Base-by-base conservation (phyloP, 2,797 vertebrate genomes). In the Poecile montanus region DNA sequence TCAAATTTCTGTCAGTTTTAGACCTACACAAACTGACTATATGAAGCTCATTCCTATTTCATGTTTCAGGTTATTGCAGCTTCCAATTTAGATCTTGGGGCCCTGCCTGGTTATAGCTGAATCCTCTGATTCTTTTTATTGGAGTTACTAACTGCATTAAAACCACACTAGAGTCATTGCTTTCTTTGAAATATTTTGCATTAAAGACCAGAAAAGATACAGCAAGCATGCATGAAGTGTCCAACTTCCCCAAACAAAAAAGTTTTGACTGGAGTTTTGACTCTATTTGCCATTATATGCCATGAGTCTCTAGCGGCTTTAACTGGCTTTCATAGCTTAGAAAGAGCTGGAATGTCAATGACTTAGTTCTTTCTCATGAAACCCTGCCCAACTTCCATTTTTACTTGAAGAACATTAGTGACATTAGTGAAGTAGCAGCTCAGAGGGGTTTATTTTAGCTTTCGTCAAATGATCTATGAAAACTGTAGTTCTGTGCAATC, bases 201-300 rank as follows among this genome's bases (percentile, higher is more conserved):
- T 20, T 68, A 34, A 88, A 76, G 42, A 40, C 7, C n/a, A 63
- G 18, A 58, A 60, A 44, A 76, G 21, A 44, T 13, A 62, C 3
- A 76, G 20, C 2, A 4, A 11, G 16, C 5, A 42, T 2, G 4
- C 10, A 58, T 13, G 10, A 85, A 40, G 21, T 1, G 0, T 56
- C 6, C 25, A 60, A n/a, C 9, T 66, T 65, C 10, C 32, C 5
- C 32, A 57, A 36, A 61, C 1, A 23, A 7, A 57, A 65, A 57
- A 65, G 10, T 27, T 5, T 6, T 2, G 5, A 36, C 17, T 51
- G 38, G 12, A 40, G 38, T 40, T 40, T 13, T 79, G n/a, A 4
- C 38, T 77, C 14, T 32, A 0, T 16, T 63, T 89, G 38, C 10
- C 15, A 10, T 56, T 26, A 27, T 2, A 18, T 23, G 14, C 16